Evolutionary conservation across 2,888 invertebrate genomes (phyloP).

Genomic region (Keiferia lycopersicella): DNA sequence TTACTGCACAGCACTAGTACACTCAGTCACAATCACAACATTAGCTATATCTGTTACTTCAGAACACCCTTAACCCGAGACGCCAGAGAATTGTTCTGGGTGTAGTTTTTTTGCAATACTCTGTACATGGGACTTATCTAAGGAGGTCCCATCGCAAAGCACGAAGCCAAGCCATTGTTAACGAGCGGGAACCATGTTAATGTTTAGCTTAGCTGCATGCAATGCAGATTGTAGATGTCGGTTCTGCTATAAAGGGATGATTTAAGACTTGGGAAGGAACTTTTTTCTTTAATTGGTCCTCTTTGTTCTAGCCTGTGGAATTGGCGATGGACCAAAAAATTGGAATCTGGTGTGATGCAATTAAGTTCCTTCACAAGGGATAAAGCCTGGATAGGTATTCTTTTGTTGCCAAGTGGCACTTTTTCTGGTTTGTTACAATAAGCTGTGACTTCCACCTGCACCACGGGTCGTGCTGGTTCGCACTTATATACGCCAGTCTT

Average conservation of each 20-base stretch:
- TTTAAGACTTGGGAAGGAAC: conserved; percentile 15
- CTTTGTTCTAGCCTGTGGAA: conserved; percentile 11
- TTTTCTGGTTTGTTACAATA: too few species aligned
- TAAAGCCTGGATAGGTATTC: too few species aligned
- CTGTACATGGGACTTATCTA: conserved; percentile 24
- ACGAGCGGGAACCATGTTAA: conserved; percentile 30
- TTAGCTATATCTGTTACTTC: too few species aligned
- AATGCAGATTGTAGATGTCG: conserved; percentile 17
- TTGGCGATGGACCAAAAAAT: background rate
- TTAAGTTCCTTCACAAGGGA: background rate
- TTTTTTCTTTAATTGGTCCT: conserved; percentile 14
- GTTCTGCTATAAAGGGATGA: conserved; percentile 19
- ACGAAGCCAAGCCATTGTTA: conserved; percentile 48
- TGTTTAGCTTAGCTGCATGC: conserved; percentile 27
- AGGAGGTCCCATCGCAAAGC: conserved; percentile 49
- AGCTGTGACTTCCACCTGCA: too few species aligned
- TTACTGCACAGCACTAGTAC: conserved; percentile 5
- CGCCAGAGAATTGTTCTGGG: background rate
- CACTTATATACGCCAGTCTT: too few species aligned
- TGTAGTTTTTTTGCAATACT: background rate
- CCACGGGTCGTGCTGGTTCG: too few species aligned
- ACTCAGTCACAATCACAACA: background rate
- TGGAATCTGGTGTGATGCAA: background rate
- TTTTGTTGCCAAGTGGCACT: too few species aligned
- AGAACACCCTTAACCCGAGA: too few species aligned